Conservation (phyloP, 1,140 invertebrate genomes). For the Zaprionus lachaisei region DNA sequence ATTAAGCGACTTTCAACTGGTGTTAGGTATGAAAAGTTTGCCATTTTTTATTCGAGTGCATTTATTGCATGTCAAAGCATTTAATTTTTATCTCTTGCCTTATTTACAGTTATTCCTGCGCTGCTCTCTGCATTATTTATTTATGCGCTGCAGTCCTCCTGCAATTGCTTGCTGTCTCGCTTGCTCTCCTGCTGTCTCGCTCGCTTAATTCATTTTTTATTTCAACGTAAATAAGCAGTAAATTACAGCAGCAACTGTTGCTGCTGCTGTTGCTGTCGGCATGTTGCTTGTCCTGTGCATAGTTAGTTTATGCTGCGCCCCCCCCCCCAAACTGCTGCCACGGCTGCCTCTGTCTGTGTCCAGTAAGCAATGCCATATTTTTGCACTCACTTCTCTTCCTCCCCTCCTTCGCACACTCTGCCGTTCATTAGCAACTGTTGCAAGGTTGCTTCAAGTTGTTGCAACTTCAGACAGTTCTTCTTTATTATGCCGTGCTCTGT, state of each 20-base stretch:
- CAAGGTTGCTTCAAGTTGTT: constrained; percentile 28
- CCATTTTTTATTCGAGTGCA: constrained; percentile 49
- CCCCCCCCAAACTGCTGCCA: constrained; percentile 21
- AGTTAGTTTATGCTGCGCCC: constrained; percentile 54
- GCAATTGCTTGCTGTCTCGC: constrained; percentile 1
- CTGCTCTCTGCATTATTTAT: constrained; percentile 62
- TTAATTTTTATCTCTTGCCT: constrained; percentile 52
- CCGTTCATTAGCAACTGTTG: constrained; percentile 30
- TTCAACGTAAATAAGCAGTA: constrained; percentile 79
- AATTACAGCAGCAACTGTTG: constrained; percentile 64
- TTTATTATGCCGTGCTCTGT: constrained; percentile 35
- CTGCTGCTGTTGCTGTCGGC: constrained; percentile 22
- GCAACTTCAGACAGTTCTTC: constrained; percentile 28
- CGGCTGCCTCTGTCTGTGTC: constrained; percentile 21
- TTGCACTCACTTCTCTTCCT: constrained; percentile 13
- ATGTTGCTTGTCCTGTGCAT: constrained; percentile 53
- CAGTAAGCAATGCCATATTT: constrained; percentile 54
- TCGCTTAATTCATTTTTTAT: constrained; percentile 80
- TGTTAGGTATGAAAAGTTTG: constrained; percentile 23
- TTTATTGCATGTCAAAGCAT: constrained; percentile 73
- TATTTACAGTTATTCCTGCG: constrained; percentile 33
- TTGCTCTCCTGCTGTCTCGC: constrained; percentile 34
- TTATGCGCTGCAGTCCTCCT: constrained; percentile 42
- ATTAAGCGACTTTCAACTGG: constrained; percentile 40
- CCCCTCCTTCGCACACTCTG: neutral